phyloP scores from a whole-genome alignment of 2,113 vertebrate species.

The Rhineura floridana region DNA sequence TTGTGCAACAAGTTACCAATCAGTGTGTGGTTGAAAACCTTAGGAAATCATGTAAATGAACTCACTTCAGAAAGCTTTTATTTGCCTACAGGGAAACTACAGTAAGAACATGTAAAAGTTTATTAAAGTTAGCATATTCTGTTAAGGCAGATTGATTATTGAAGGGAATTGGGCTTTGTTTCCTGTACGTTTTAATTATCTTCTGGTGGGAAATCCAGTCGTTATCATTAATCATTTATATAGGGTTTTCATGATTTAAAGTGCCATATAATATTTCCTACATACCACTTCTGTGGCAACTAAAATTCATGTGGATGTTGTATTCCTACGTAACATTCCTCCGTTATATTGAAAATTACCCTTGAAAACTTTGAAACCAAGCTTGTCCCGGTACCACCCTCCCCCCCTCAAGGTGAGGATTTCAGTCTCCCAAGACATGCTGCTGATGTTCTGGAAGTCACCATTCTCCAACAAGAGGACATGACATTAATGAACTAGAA shows the following conservation, averaged over 20 bases:
- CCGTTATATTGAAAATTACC: no score
- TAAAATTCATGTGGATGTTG: not conserved
- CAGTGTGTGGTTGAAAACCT: not conserved
- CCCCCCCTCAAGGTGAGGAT: no score
- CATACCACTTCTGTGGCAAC: not conserved
- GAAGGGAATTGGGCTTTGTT: constrained; percentile 2
- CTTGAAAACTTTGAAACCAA: no score
- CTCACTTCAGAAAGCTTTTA: constrained; percentile 7
- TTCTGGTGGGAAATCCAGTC: constrained; percentile 2
- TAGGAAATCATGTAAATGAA: not conserved
- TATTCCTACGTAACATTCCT: not conserved
- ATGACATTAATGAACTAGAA: no score
- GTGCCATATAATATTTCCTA: not conserved
- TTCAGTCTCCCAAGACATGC: no score
- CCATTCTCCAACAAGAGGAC: no score
- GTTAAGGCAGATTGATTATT: not conserved
- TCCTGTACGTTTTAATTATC: not conserved
- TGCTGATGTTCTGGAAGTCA: no score
- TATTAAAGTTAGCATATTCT: constrained; percentile 19
- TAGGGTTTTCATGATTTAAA: not conserved
- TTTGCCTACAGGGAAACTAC: constrained; percentile 35
- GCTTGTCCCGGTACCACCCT: no score
- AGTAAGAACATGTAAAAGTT: constrained; percentile 12
- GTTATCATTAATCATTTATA: not conserved
- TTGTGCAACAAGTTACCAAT: no score